Percentiles rank a stretch among this genome's conserved stretches.
phyloP scores from a whole-genome alignment of 2,797 vertebrate species.

The Sternarchorhynchus goeldii region DNA sequence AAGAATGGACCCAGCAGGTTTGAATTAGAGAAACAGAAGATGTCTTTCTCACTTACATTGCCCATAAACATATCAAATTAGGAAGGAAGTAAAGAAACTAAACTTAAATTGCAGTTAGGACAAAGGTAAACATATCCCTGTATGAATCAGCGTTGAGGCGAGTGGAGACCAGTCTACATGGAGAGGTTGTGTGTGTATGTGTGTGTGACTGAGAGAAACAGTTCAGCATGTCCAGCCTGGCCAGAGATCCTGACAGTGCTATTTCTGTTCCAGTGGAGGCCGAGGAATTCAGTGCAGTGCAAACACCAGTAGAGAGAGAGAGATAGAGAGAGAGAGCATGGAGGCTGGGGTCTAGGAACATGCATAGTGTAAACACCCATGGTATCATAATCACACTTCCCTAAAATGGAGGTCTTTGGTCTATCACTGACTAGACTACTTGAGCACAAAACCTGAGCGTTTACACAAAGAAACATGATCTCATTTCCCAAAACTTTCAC shows the following conservation, averaged over 20 bases:
- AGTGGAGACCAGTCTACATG: no score
- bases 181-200: background rate
- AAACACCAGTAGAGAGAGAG: constrained; percentile 7
- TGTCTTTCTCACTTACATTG: background rate
- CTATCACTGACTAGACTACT: constrained; percentile 2
- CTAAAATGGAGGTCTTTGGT: constrained; percentile 3
- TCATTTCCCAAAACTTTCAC: no score
- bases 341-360: background rate
- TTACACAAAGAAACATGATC: no score
- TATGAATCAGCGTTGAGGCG: constrained; percentile 14
- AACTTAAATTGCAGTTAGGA: background rate
- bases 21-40: constrained; percentile 1
- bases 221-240: constrained; percentile 37
- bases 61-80: constrained; percentile 3
- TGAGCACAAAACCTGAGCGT: background rate
- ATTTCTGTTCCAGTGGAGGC: constrained; percentile 69
- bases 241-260: constrained; percentile 57
- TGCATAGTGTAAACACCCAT: no score
- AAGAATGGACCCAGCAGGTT: background rate
- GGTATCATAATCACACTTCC: constrained; percentile 17
- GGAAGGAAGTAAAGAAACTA: background rate
- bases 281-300: constrained; percentile 51
- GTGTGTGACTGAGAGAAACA: constrained; percentile 14
- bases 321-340: background rate
- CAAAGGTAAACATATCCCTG: background rate